Base-by-base conservation (phyloP, 2,888 invertebrate species). In the Drosophila tripunctata region DNA sequence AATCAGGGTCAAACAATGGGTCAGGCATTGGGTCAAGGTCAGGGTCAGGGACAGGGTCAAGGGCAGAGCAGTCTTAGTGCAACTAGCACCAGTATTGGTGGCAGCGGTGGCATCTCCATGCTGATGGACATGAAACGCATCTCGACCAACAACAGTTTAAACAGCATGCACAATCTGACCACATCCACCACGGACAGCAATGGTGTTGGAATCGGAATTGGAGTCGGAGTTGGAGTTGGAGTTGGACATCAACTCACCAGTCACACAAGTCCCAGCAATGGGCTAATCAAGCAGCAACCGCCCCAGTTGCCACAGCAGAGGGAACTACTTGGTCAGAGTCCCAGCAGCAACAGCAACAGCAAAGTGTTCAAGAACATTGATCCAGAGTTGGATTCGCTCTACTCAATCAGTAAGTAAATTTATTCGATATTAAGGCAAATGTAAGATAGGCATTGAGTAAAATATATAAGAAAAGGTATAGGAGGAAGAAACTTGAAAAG, bases 381-480 rank as follows among this genome's bases (percentile, higher is more conserved):
- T 83, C 91, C 91, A 2, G 96, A 96, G 81, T 91, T 96, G 72
- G 95, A 96, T 88, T 95, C 95, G 0, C 91, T 96, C 58, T 96
- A 96, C 90, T 95, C 95, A 7, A 92, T 96, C 80, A 94, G 94
- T 94, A 89, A 91, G 91, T 89, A 8, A 1, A 15, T 1, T 19
- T n/a, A 8, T 24, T 14, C 5, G 8, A 3, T 2, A 10, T 0
- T 3, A 36, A 36, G 15, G 14, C 0, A 15, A 15, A 14, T 14
- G 7, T 14, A 15, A 35, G 8, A 35, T 7, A 3, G n/a, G n/a
- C n/a, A n/a, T n/a, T 22, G 22, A 22, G 22, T 3, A 4, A 22
- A 22, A 33, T 10, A 30, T 7, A 30, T 41, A n/a, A 3, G 21
- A 17, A 47, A 15, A 19, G n/a, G 12, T 17, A 4, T n/a, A 8